These are phyloP conservation scores for Rhimphoctona megacephalus DNA, from an alignment of 2,888 invertebrate species.

Conservation along the genomic window DNA sequence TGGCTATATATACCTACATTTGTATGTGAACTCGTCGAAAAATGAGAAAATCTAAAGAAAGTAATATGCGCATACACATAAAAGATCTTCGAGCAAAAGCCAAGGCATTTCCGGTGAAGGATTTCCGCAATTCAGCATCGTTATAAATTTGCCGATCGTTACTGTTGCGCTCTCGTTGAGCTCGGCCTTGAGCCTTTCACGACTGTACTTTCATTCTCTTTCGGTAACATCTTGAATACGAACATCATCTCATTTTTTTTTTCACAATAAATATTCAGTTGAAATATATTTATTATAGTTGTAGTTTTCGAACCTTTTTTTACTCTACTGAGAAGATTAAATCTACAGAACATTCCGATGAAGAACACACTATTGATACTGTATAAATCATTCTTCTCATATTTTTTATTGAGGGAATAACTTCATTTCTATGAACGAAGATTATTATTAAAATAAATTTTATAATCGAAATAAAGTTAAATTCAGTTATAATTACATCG, in stretches of 20 bases:
- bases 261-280: background rate
- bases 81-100: background rate
- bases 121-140: constrained; percentile 55
- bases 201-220: constrained; percentile 62
- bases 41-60: constrained; percentile 15
- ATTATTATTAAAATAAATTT: background rate
- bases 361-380: background rate
- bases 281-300: background rate
- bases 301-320: background rate
- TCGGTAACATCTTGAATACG: constrained; percentile 30
- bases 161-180: constrained; percentile 29
- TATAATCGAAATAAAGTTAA: background rate
- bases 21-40: constrained; percentile 6
- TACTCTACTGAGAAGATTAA: background rate
- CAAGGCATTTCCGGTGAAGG: constrained; percentile 38
- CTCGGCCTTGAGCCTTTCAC: constrained; percentile 58
- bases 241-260: constrained; percentile 23
- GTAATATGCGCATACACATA: background rate
- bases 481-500: background rate
- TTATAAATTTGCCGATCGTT: constrained; percentile 52
- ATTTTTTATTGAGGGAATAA: background rate
- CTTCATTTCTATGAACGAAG: background rate
- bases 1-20: background rate
- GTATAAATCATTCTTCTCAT: no score
- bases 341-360: background rate